These are phyloP conservation scores for Macropis europaea DNA, from an alignment of 2,888 invertebrate genomes.

Conservation along the genomic window DNA sequence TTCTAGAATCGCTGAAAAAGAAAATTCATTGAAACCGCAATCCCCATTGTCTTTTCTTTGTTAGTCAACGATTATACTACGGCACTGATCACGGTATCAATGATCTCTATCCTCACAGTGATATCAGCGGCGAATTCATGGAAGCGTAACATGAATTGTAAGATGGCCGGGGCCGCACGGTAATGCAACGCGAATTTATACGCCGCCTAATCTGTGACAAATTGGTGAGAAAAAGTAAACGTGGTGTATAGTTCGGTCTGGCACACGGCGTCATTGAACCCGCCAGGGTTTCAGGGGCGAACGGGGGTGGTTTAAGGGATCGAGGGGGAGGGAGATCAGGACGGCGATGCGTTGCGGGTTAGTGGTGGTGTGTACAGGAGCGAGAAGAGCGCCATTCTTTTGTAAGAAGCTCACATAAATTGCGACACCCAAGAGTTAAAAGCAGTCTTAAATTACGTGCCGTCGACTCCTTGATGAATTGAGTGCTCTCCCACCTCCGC, in stretches of 20 bases:
- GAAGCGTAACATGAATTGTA: conserved; percentile 50
- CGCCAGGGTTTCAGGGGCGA: conserved; percentile 35
- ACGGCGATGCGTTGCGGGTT: conserved; percentile 57
- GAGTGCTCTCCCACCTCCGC: conserved; percentile 73
- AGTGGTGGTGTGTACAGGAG: conserved; percentile 66
- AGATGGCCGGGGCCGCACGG: conserved; percentile 49
- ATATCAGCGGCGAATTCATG: not conserved
- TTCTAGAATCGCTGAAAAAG: no score
- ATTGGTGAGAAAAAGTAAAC: conserved; percentile 70
- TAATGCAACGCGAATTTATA: conserved; percentile 72
- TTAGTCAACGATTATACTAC: no score
- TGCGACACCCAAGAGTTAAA: conserved; percentile 80
- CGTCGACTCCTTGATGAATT: conserved; percentile 80
- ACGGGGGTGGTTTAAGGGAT: conserved; percentile 21
- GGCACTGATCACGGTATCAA: no score
- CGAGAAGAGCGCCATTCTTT: conserved; percentile 78
- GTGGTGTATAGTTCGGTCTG: conserved; percentile 32
- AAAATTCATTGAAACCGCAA: no score
- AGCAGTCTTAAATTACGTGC: conserved; percentile 80
- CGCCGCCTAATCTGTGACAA: conserved; percentile 75
- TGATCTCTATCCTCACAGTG: not conserved
- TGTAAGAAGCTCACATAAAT: conserved; percentile 80
- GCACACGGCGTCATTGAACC: conserved; percentile 38
- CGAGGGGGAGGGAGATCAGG: conserved; percentile 50
- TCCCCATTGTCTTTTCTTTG: no score